Evolutionary conservation across 1,140 invertebrate species (phyloP).

Genomic region (Dinothrombium tinctorium): DNA sequence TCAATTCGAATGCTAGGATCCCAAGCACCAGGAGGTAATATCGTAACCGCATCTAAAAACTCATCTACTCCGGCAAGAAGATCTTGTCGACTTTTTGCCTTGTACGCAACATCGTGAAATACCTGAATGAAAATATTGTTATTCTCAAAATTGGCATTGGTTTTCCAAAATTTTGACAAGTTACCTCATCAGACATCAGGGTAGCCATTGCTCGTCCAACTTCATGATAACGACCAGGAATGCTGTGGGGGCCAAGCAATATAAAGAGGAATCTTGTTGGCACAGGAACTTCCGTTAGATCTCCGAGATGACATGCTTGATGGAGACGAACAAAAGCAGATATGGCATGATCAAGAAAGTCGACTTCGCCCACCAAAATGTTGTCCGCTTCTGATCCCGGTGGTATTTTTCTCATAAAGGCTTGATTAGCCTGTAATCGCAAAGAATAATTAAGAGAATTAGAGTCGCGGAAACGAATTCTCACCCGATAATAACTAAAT

Average conservation of each 20-base stretch:
- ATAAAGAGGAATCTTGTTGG: conserved; percentile 89
- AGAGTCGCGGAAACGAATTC: not conserved
- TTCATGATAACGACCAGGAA: conserved; percentile 70
- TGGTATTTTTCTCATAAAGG: conserved; percentile 96
- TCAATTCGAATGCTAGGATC: conserved; percentile 94
- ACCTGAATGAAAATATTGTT: conserved; percentile 27
- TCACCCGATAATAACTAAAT: not conserved
- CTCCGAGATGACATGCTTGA: conserved; percentile 65
- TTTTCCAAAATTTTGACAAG: not conserved
- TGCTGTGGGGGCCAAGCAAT: conserved; percentile 60
- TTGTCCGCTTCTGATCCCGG: conserved; percentile 84
- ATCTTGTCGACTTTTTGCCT: conserved; percentile 72
- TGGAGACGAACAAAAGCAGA: conserved; percentile 78
- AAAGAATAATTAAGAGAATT: not conserved
- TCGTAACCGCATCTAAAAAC: conserved; percentile 48
- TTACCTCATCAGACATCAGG: conserved; percentile 83
- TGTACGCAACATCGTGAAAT: conserved; percentile 95
- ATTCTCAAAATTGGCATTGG: conserved; percentile 2
- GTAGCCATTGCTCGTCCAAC: conserved; percentile 96
- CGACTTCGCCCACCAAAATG: conserved; percentile 89
- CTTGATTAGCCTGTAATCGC: conserved; percentile 42
- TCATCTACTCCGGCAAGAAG: conserved; percentile 89
- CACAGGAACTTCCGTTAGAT: conserved; percentile 88
- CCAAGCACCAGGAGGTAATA: conserved; percentile 95
- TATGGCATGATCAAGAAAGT: conserved; percentile 71